Evolutionary conservation across 1,140 invertebrate species (phyloP), one percentile per base, ranked within the genome.

Genomic region (Microplitis mediator): DNA sequence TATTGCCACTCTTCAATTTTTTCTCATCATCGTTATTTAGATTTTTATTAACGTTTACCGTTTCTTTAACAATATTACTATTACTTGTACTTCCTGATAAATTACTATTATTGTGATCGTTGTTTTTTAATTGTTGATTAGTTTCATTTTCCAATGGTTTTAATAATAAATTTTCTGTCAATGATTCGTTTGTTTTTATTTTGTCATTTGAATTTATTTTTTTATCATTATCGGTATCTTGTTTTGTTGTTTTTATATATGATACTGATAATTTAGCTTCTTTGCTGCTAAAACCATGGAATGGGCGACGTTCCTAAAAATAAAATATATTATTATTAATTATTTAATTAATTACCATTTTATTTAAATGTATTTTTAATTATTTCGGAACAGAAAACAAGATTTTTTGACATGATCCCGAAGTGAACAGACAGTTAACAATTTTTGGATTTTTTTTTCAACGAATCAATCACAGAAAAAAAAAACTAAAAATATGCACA

Each of bases 201-300:
- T 64, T 16, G 11, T 32, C 16, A 64, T 51, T n/a, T 23, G 23
- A 23, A 23, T 23, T 23, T 60, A 54, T 64, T n/a, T 76, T 79
- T 63, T 78, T 77, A 39, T 39, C 31, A 31, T 54, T 69, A 23
- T 73, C 66, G 3, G 76, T 75, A 77, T 82, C 78, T 13, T 80
- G 77, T 64, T 80, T 80, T 66, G 83, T 77, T 0, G 79, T 82
- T 78, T 82, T 81, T 71, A 80, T 66, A 5, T 80, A 82, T 31
- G 81, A 82, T 50, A 79, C 81, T 4, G 81, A 83, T 36, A 78
- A 77, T 73, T 81, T 80, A 72, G 82, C 81, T 73, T 87, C 85
- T 73, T 80, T 84, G 73, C 79, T 86, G 74, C 85, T 87, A 77
- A 88, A 87, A 70, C 86, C 86, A 73, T 86, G 86, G 73, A 88